Percentiles rank a stretch among this genome's conserved stretches.
Evolutionary conservation across 2,888 invertebrate species (phyloP).

Genomic region (Andrena dorsata): DNA sequence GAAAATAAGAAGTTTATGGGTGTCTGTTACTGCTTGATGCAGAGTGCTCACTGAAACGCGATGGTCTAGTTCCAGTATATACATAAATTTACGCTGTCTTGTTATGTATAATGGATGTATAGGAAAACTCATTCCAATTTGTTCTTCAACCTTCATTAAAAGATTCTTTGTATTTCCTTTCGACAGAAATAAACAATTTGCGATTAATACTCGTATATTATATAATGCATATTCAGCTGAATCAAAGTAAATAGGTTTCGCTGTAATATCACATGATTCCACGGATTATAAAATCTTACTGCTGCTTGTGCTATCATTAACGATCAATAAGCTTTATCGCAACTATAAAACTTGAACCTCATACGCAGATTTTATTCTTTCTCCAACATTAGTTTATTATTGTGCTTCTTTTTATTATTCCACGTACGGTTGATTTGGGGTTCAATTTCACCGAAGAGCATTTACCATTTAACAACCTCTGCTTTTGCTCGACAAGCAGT

Average conservation of each 20-base stretch:
- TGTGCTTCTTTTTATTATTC: not conserved
- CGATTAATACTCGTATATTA: not conserved
- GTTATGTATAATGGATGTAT: not conserved
- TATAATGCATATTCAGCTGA: conserved; percentile 1
- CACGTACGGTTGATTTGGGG: not conserved
- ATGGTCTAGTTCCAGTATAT: conserved; percentile 32
- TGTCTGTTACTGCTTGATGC: conserved; percentile 1
- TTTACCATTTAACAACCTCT: not conserved
- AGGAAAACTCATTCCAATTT: conserved; percentile 3
- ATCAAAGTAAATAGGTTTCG: not conserved
- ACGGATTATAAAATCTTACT: conserved; percentile 14
- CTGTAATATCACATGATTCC: not conserved
- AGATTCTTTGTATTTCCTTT: not conserved
- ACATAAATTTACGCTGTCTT: conserved; percentile 41
- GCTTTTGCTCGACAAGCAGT: not conserved
- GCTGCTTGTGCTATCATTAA: not conserved
- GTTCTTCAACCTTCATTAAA: not conserved
- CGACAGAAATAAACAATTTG: not conserved
- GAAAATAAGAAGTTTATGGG: conserved; percentile 66
- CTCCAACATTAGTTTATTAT: not conserved
- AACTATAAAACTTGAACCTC: not conserved
- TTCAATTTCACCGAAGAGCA: not conserved
- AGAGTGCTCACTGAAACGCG: conserved; percentile 21
- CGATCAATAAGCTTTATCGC: conserved; percentile 6
- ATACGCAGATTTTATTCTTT: not conserved